These are phyloP conservation scores for Strigamia transsilvanica DNA, from an alignment of 2,888 invertebrate genomes.

Conservation along the genomic window DNA sequence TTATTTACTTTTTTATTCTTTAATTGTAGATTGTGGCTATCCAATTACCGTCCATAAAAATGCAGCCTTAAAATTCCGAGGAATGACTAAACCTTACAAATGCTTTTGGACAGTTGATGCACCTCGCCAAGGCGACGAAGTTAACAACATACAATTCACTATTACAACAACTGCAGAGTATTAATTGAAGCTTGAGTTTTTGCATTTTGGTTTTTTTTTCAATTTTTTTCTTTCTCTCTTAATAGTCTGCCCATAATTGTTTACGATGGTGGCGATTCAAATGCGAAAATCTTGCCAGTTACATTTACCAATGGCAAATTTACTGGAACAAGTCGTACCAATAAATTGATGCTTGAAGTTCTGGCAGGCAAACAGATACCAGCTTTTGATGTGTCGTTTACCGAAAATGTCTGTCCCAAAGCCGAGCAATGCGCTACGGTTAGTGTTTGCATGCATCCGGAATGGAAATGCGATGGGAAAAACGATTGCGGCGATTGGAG, in stretches of 20 bases:
- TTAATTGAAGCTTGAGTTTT: not conserved
- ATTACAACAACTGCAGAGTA: not conserved
- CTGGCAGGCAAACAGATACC: not conserved
- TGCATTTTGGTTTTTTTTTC: not conserved
- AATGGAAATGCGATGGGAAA: not conserved
- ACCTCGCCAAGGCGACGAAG: not conserved
- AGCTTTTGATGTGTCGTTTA: not conserved
- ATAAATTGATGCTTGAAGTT: not conserved
- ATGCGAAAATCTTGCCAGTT: not conserved
- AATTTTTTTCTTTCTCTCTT: not conserved
- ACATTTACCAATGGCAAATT: not conserved
- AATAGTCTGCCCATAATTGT: not conserved
- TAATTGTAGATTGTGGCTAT: not conserved
- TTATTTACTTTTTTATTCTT: not conserved
- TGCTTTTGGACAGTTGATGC: constrained; percentile 3
- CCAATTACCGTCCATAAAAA: not conserved
- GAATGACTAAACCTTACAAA: not conserved
- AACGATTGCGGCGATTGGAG: constrained; percentile 11
- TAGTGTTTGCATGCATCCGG: not conserved
- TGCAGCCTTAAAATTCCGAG: not conserved
- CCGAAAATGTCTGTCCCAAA: not conserved
- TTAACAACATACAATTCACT: not conserved
- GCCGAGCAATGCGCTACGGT: not conserved
- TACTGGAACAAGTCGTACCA: not conserved
- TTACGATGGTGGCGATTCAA: constrained; percentile 1